Conservation (phyloP, 2,113 vertebrate genomes). For the Nyctibius bracteatus region DNA sequence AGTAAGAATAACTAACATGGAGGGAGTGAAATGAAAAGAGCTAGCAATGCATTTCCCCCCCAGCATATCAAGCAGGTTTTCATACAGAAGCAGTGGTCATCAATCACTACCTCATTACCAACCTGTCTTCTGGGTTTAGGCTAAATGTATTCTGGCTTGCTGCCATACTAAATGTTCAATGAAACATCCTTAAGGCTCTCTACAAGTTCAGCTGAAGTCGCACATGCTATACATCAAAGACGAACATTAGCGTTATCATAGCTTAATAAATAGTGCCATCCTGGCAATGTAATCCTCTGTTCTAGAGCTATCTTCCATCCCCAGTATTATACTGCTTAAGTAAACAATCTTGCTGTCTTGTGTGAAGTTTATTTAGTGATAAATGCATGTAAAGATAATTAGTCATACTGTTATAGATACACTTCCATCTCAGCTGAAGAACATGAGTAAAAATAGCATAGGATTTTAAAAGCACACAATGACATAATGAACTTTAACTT, state of each 20-base stretch:
- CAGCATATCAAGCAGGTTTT: slow-evolving; percentile 85
- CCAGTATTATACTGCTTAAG: slow-evolving; percentile 76
- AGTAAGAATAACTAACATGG: slow-evolving; percentile 71
- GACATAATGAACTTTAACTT: background rate
- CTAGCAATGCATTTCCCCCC: slow-evolving; percentile 73
- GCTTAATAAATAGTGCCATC: slow-evolving; percentile 82
- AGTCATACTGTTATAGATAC: slow-evolving; percentile 51
- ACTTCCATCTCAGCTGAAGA: slow-evolving; percentile 8
- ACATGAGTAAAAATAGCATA: background rate
- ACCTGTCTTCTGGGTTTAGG: slow-evolving; percentile 83
- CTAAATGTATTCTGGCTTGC: slow-evolving; percentile 86
- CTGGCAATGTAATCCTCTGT: slow-evolving; percentile 74
- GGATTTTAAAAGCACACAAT: slow-evolving; percentile 43
- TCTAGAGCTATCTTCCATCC: slow-evolving; percentile 78
- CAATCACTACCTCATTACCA: slow-evolving; percentile 89
- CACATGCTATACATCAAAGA: slow-evolving; percentile 82
- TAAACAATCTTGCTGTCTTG: slow-evolving; percentile 81
- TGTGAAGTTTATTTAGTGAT: slow-evolving; percentile 84
- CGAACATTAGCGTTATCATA: slow-evolving; percentile 81
- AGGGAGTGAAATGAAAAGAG: slow-evolving; percentile 74
- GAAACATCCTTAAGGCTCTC: slow-evolving; percentile 85
- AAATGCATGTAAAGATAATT: slow-evolving; percentile 69
- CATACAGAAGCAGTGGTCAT: slow-evolving; percentile 82
- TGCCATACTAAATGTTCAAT: slow-evolving; percentile 85
- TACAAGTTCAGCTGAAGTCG: slow-evolving; percentile 82